Base-by-base conservation (phyloP, 2,797 vertebrate genomes). In the Serranus cabrilla region DNA sequence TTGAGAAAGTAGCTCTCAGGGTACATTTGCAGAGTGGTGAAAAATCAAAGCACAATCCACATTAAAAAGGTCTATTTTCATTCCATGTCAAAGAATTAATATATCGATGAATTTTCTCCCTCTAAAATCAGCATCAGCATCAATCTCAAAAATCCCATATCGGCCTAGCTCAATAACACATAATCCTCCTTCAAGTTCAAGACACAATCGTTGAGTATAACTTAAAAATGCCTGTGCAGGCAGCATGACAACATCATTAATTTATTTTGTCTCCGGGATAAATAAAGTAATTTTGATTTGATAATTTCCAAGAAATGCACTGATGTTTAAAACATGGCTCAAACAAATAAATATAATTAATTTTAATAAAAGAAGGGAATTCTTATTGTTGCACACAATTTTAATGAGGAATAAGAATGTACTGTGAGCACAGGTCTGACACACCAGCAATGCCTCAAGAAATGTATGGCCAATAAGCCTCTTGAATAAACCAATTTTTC, bases 401-500 rank as follows among this genome's bases (percentile, higher is more conserved):
- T 47, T 17, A 66, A 21, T 64, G 5, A 58, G 8, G 2, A 75
- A 43, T 23, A 78, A 31, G 14, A 62, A 42, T 64, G n/a, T 31
- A 11, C 12, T 66, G 31, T 58, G 43, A 50, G 31, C 65, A 37
- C n/a, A 55, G 17, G 37, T 45, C 43, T 62, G 70, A 86, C 47
- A 74, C 34, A 20, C 20, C 46, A 77, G 49, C 63, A 62, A 60
- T 68, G 66, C 56, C 47, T 82, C 25, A 37, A 76, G 71, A 85
- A 83, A 85, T 69, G 52, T 76, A 76, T 71, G 68, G 68, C 85
- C 85, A 91, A 87, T 85, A 88, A 90, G 80, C 71, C 76, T 80
- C 71, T 72, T 88, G 82, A 90, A 92, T 82, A 90, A 89, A 92
- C 76, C 80, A 84, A 85, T 76, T 75, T 78, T 81, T 76, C 79